Percentiles rank a stretch among this genome's conserved stretches.
phyloP scores from a whole-genome alignment of 2,113 vertebrate species.

The Salvator merianae region DNA sequence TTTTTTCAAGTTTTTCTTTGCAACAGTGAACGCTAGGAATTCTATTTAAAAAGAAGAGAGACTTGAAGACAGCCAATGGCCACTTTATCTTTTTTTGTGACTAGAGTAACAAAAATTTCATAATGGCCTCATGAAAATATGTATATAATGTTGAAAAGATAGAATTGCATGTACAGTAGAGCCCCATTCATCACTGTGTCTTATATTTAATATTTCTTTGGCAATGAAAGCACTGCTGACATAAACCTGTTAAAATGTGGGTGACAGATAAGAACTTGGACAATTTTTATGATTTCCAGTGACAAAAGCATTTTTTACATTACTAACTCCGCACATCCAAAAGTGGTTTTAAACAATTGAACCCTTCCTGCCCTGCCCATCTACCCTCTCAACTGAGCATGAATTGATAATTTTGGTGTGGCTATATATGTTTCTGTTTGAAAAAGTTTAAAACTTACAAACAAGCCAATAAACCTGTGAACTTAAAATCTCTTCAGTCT shows the following conservation, averaged over 20 bases:
- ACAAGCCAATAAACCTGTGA: not conserved
- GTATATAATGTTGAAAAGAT: conserved; percentile 6
- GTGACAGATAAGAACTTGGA: not conserved
- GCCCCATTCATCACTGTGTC: not conserved
- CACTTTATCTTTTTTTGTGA: not conserved
- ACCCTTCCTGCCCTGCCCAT: not conserved
- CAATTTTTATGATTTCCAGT: not conserved
- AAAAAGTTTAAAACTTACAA: not conserved
- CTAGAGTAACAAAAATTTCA: not conserved
- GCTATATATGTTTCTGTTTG: not conserved
- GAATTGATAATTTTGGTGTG: not conserved
- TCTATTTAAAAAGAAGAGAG: not conserved
- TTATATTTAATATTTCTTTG: not conserved
- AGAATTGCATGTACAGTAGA: not conserved
- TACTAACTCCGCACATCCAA: not conserved
- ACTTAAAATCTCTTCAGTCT: not conserved
- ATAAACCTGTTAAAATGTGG: not conserved
- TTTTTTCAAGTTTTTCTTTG: not conserved
- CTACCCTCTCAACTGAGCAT: not conserved
- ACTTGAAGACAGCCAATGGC: not conserved
- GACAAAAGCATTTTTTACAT: not conserved
- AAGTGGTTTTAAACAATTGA: not conserved
- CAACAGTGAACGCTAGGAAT: not conserved
- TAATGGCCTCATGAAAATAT: not conserved
- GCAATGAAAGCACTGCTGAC: not conserved